phyloP scores from a whole-genome alignment of 2,797 vertebrate genomes.

The Cacajao melanocephalus region DNA sequence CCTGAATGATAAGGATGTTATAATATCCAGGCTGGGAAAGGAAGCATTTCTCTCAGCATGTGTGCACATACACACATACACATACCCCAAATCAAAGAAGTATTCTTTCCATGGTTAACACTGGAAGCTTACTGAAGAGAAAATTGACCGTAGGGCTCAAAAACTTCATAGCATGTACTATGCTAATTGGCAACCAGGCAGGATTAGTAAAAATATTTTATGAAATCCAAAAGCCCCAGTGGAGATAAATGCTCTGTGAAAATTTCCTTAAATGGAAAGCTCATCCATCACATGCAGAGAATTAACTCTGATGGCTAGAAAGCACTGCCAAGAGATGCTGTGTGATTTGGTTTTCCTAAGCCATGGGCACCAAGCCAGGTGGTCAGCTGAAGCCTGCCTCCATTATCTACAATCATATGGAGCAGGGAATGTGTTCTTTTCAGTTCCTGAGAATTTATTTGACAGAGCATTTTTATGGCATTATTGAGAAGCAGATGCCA shows the following conservation, averaged over 20 bases:
- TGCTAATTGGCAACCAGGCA: not conserved
- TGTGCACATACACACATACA: too few species aligned
- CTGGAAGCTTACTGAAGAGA: not conserved
- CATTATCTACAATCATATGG: conserved; percentile 48
- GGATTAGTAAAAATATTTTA: conserved; percentile 34
- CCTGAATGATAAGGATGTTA: not conserved
- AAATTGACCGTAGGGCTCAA: conserved; percentile 26
- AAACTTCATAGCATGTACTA: not conserved
- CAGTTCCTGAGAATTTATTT: conserved; percentile 66
- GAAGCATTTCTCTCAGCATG: not conserved
- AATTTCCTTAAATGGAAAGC: conserved; percentile 6
- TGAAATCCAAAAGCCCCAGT: conserved; percentile 20
- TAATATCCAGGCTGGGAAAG: not conserved
- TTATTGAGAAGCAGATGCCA: conserved; percentile 58
- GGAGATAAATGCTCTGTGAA: conserved; percentile 14
- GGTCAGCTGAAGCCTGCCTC: conserved; percentile 62
- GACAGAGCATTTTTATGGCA: conserved; percentile 61
- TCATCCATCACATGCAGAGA: conserved; percentile 26
- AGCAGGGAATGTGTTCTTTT: conserved; percentile 58
- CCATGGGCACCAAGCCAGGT: conserved; percentile 31
- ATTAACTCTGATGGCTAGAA: not conserved
- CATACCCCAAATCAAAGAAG: not conserved
- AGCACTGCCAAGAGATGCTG: conserved; percentile 33
- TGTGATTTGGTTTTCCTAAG: not conserved
- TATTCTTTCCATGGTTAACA: conserved; percentile 8